Evolutionary conservation across 2,113 vertebrate species (phyloP).

Genomic region (Psilopogon haemacephalus): DNA sequence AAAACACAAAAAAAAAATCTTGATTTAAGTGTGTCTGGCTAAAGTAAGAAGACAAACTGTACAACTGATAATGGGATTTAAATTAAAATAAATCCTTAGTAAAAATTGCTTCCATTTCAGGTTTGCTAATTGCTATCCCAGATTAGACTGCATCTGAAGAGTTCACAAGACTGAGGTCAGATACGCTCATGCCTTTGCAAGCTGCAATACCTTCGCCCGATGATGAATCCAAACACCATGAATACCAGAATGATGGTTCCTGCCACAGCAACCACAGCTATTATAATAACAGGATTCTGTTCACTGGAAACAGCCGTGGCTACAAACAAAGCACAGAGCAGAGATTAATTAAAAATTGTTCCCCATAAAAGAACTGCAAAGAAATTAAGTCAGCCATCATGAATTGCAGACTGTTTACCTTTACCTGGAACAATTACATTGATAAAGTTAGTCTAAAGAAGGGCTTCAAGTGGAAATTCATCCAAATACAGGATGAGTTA

Average conservation of each 20-base stretch:
- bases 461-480: background rate
- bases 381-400: background rate
- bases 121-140: background rate
- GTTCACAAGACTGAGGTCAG: background rate
- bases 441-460: background rate
- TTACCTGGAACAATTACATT: background rate
- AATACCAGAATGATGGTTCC: constrained; percentile 99
- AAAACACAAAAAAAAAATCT: constrained; percentile 26
- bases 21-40: background rate
- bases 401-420: background rate
- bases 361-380: background rate
- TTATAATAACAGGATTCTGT: constrained; percentile 98
- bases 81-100: background rate
- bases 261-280: constrained; percentile 96
- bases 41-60: background rate
- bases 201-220: constrained; percentile 94
- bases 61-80: background rate
- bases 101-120: background rate
- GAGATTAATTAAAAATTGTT: background rate
- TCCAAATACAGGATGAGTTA: background rate
- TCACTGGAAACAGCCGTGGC: constrained; percentile 95
- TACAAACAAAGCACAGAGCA: constrained; percentile 62
- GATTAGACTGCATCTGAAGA: background rate
- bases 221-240: constrained; percentile 99
- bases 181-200: background rate